A percentile compares a stretch with the other conserved stretches of the same genome.
Evolutionary conservation across 2,888 invertebrate species (phyloP).

Genomic region (Pheosia tremula): DNA sequence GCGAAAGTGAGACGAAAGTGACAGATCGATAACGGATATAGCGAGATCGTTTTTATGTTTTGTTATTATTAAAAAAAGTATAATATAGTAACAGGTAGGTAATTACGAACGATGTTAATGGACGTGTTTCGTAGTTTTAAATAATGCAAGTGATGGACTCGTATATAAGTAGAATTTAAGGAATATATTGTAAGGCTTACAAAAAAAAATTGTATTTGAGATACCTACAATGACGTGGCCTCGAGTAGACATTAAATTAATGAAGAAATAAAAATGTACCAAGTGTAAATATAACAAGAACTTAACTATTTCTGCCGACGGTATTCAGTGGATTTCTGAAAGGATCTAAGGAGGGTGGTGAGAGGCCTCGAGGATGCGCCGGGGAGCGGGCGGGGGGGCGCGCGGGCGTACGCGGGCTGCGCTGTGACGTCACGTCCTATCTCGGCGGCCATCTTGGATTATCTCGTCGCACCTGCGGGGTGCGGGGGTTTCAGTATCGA

Average conservation of each 20-base stretch:
- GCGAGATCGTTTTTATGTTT: constrained; percentile 2
- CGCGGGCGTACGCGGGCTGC: constrained; percentile 60
- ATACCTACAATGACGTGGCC: too few relatives aligned
- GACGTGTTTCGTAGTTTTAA: too few relatives aligned
- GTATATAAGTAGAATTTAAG: too few relatives aligned
- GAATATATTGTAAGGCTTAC: too few relatives aligned
- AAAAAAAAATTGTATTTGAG: too few relatives aligned
- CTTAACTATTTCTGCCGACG: constrained; percentile 46
- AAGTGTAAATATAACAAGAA: background rate
- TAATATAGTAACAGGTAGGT: too few relatives aligned
- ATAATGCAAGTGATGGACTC: too few relatives aligned
- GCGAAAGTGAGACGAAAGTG: constrained; percentile 23
- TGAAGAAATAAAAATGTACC: too few relatives aligned
- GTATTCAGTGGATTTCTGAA: constrained; percentile 76
- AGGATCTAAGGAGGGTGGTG: constrained; percentile 83
- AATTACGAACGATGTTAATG: too few relatives aligned
- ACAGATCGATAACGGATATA: constrained; percentile 7
- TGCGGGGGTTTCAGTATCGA: constrained; percentile 73
- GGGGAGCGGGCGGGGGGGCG: constrained; percentile 53
- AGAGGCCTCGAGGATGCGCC: constrained; percentile 79
- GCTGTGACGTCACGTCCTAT: constrained; percentile 85
- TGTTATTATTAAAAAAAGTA: background rate
- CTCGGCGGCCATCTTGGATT: constrained; percentile 85
- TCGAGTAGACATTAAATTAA: too few relatives aligned
- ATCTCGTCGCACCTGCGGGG: constrained; percentile 84